phyloP scores from a whole-genome alignment of 2,113 vertebrate species.

The Arenaria interpres region DNA sequence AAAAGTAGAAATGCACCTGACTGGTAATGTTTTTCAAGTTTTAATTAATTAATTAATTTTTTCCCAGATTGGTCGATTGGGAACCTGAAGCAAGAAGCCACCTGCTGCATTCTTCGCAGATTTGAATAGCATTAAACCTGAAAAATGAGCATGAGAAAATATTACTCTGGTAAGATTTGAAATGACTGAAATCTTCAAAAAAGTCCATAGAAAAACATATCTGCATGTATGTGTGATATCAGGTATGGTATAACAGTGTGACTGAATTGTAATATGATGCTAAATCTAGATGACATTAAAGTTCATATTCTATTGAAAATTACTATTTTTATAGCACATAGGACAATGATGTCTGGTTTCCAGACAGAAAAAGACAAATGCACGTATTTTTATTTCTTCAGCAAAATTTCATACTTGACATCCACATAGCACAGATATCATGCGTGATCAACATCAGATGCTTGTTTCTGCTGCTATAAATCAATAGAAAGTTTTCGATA shows the following conservation, averaged over 20 bases:
- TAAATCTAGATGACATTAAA: background rate
- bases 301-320: background rate
- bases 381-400: background rate
- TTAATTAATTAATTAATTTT: background rate
- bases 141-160: background rate
- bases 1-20: background rate
- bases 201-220: background rate
- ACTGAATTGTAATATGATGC: background rate
- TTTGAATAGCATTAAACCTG: background rate
- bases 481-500: background rate
- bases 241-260: background rate
- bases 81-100: background rate
- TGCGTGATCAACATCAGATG: background rate
- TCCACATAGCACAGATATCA: slow-evolving; percentile 4
- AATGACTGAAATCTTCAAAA: background rate
- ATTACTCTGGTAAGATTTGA: background rate
- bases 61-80: background rate
- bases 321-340: background rate
- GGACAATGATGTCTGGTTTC: background rate
- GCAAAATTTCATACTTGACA: slow-evolving; percentile 4
- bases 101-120: rapidly evolving
- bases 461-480: slow-evolving; percentile 7
- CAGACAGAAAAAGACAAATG: background rate
- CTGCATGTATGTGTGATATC: background rate
- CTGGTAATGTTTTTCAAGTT: background rate